Conservation (phyloP, 2,113 vertebrate species). For the Anhinga rufa region DNA sequence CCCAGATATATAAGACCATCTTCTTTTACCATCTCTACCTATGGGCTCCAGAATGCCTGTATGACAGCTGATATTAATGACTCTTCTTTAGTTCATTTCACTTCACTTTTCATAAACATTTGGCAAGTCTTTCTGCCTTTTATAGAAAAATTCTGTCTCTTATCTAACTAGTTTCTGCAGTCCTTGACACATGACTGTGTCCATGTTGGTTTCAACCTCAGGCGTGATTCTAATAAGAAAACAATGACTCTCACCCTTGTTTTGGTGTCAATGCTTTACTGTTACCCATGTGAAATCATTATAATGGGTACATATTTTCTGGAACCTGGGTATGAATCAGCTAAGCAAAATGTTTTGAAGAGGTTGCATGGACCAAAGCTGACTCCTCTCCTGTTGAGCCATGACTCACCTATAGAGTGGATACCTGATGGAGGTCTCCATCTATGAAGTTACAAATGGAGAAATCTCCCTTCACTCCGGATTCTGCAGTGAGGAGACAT, state of each 20-base stretch:
- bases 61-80: neutral
- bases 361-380: neutral
- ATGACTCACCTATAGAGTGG: neutral
- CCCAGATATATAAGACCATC: rapidly evolving
- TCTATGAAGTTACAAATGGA: neutral
- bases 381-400: neutral
- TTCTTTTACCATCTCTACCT: neutral
- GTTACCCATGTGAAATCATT: neutral
- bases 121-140: neutral
- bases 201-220: neutral
- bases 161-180: neutral
- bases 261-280: neutral
- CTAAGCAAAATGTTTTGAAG: neutral
- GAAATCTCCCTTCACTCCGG: neutral
- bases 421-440: neutral
- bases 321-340: neutral
- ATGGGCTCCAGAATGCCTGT: neutral
- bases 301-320: neutral
- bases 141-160: neutral
- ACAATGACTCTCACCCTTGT: neutral
- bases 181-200: neutral
- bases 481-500: neutral
- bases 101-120: neutral
- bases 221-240: neutral
- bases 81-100: neutral